A percentile compares a stretch with the other conserved stretches of the same genome.
phyloP scores from a whole-genome alignment of 1,140 invertebrate genomes.

The Piezodorus guildinii region DNA sequence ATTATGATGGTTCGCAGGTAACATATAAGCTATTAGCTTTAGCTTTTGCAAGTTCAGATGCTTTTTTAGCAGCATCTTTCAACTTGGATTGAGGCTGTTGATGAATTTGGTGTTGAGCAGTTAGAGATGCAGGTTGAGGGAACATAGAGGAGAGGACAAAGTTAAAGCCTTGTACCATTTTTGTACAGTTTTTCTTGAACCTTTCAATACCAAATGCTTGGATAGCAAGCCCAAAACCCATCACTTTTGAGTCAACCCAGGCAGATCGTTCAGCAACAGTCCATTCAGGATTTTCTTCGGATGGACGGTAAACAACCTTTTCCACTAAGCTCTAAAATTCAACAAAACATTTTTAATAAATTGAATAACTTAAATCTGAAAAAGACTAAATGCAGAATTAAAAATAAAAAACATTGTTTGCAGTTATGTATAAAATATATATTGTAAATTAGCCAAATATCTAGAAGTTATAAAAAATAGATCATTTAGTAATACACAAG shows the following conservation, averaged over 20 bases:
- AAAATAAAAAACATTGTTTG: no score
- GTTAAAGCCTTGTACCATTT: conserved; percentile 74
- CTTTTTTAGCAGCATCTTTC: conserved; percentile 60
- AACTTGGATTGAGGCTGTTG: conserved; percentile 44
- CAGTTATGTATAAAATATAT: no score
- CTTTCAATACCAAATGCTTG: conserved; percentile 76
- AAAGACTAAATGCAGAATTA: no score
- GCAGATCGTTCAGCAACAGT: conserved; percentile 68
- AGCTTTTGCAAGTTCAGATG: conserved; percentile 61
- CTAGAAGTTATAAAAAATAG: no score
- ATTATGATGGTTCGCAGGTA: conserved; percentile 19
- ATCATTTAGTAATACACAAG: no score
- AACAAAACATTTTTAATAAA: conserved; percentile 7
- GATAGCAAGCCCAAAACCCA: conserved; percentile 76
- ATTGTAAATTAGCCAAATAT: no score
- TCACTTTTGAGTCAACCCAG: conserved; percentile 77
- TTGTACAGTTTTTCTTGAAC: conserved; percentile 71
- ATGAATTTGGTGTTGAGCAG: conserved; percentile 31
- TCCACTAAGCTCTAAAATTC: conserved; percentile 68
- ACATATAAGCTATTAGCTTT: conserved; percentile 37
- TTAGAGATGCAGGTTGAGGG: conserved; percentile 33
- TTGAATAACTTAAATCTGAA: not conserved
- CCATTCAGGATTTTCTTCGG: conserved; percentile 53
- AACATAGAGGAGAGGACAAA: conserved; percentile 62
- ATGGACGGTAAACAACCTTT: conserved; percentile 67